A percentile compares a stretch with the other conserved stretches of the same genome.
Evolutionary conservation across 2,888 invertebrate species (phyloP).

Genomic region (Tortrix viridana): DNA sequence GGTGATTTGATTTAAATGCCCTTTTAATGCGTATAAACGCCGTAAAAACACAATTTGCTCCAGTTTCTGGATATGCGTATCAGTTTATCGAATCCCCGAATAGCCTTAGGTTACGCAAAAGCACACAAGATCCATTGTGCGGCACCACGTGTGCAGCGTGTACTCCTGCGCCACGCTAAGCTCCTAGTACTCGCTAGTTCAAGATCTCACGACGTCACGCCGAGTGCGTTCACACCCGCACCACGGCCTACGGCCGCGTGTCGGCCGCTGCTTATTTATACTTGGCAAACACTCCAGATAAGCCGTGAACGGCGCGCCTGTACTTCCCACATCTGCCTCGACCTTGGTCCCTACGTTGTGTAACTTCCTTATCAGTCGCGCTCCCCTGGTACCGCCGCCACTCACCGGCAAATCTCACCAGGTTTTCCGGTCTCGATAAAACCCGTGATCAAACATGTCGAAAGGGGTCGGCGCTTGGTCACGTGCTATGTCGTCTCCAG

Average conservation of each 20-base stretch:
- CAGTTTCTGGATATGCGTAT: constrained; percentile 27
- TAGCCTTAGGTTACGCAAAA: constrained; percentile 56
- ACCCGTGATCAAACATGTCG: constrained; percentile 57
- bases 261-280: constrained; percentile 70
- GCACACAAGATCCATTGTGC: constrained; percentile 54
- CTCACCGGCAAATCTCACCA: constrained; percentile 67
- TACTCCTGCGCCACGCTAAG: constrained; percentile 17
- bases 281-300: constrained; percentile 77
- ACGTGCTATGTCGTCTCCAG: constrained; percentile 51
- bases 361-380: constrained; percentile 80
- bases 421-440: constrained; percentile 78
- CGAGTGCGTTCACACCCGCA: constrained; percentile 74
- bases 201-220: constrained; percentile 71
- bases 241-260: constrained; percentile 23
- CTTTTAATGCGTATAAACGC: no score
- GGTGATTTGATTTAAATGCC: no score
- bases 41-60: constrained; percentile 9
- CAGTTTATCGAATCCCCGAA: constrained; percentile 30
- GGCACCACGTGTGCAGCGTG: constrained; percentile 59
- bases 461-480: constrained; percentile 45
- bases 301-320: constrained; percentile 75
- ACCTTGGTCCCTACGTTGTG: constrained; percentile 78
- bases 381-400: constrained; percentile 63
- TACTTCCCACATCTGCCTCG: constrained; percentile 82
- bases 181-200: constrained; percentile 61